phyloP scores from a whole-genome alignment of 2,113 vertebrate genomes.

The Rhipidura dahli region DNA sequence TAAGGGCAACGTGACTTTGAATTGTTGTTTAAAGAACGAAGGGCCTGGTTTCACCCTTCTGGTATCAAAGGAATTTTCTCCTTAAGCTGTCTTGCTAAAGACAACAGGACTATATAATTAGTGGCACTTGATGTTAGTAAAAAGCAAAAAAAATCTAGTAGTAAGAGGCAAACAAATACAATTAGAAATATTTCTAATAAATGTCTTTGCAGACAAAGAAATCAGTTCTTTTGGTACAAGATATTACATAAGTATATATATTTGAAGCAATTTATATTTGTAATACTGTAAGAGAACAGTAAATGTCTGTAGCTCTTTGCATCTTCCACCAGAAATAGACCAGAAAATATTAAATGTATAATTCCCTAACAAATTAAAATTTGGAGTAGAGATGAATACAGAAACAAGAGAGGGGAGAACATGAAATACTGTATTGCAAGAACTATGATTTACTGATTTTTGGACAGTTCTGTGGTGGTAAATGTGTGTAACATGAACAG shows the following conservation, averaged over 20 bases:
- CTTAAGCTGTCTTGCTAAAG: background rate
- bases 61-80: background rate
- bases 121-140: background rate
- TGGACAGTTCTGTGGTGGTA: background rate
- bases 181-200: background rate
- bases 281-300: background rate
- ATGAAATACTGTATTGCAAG: background rate
- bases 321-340: background rate
- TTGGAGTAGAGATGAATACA: background rate
- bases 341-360: background rate
- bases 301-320: background rate
- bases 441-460: background rate
- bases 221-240: background rate
- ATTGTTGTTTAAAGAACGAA: background rate
- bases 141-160: background rate
- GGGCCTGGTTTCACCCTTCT: background rate
- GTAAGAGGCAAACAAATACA: background rate
- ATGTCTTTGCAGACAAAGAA: background rate
- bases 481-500: background rate
- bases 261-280: background rate
- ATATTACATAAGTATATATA: background rate
- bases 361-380: background rate
- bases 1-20: constrained; percentile 44
- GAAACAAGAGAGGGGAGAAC: background rate
- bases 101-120: background rate